Conservation (phyloP, 2,888 invertebrate species). For the Masnerella sp. region DNA sequence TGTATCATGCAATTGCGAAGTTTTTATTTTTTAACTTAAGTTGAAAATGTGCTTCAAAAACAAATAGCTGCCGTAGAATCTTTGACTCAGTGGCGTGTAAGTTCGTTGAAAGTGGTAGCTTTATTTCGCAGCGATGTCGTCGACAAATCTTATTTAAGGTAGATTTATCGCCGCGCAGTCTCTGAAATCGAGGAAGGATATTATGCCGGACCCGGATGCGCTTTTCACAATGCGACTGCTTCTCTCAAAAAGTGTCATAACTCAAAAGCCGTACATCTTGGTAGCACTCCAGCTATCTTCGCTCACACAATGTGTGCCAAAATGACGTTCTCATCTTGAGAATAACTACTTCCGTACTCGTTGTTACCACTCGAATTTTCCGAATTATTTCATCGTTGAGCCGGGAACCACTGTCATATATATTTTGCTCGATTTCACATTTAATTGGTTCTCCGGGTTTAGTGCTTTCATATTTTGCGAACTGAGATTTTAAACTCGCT, state of each 20-base stretch:
- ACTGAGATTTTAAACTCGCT: too few species aligned
- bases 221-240: constrained; percentile 71
- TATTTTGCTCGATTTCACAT: too few species aligned
- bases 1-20: too few species aligned
- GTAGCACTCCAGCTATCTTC: constrained; percentile 70
- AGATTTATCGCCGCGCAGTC: constrained; percentile 69
- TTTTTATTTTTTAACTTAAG: constrained; percentile 34
- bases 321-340: constrained; percentile 64
- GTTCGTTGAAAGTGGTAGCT: constrained; percentile 58
- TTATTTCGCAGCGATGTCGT: constrained; percentile 64
- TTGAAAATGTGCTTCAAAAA: constrained; percentile 52
- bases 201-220: constrained; percentile 70
- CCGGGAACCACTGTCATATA: background rate
- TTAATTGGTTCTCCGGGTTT: too few species aligned
- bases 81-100: constrained; percentile 52
- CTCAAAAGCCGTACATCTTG: constrained; percentile 71
- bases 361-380: constrained; percentile 58
- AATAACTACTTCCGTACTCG: constrained; percentile 58
- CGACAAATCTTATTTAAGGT: constrained; percentile 73
- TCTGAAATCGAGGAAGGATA: constrained; percentile 68
- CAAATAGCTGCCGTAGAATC: constrained; percentile 54
- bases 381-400: constrained; percentile 54
- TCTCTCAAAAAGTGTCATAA: constrained; percentile 74
- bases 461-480: too few species aligned
- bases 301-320: constrained; percentile 70